phyloP scores from a whole-genome alignment of 2,113 vertebrate genomes.

The Xyliphius kryptos region DNA sequence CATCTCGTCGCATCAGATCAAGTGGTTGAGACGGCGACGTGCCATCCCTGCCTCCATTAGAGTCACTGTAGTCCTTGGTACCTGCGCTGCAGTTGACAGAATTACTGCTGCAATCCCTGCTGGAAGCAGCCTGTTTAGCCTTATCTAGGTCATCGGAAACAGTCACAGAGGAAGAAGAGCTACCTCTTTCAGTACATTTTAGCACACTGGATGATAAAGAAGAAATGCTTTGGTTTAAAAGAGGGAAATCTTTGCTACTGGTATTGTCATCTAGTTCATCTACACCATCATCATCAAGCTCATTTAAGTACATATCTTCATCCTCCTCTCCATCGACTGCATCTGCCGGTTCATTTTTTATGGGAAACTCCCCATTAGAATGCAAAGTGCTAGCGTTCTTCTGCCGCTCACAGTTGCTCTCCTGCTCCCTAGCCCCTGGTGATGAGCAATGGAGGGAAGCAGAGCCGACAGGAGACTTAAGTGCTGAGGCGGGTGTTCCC shows the following conservation, averaged over 20 bases:
- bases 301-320: constrained; percentile 82
- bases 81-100: constrained; percentile 64
- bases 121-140: constrained; percentile 74
- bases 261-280: constrained; percentile 85
- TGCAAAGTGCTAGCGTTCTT: constrained; percentile 84
- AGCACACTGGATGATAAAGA: constrained; percentile 99
- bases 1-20: constrained; percentile 83
- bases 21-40: constrained; percentile 71
- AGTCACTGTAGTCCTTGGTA: constrained; percentile 77
- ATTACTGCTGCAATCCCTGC: constrained; percentile 76
- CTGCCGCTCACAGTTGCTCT: constrained; percentile 90
- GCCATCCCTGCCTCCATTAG: constrained; percentile 73
- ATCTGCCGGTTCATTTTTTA: constrained; percentile 87
- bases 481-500: constrained; percentile 82
- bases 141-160: constrained; percentile 82
- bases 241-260: constrained; percentile 99
- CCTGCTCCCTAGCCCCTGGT: constrained; percentile 83
- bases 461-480: constrained; percentile 86
- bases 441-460: constrained; percentile 84
- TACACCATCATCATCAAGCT: constrained; percentile 77
- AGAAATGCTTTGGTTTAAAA: constrained; percentile 99
- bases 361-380: constrained; percentile 84
- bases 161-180: constrained; percentile 82
- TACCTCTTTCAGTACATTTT: constrained; percentile 94
- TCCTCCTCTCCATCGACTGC: constrained; percentile 80